A percentile compares a stretch with the other conserved stretches of the same genome.
Evolutionary conservation across 2,113 vertebrate species (phyloP).

Genomic region (Ailurus styani): DNA sequence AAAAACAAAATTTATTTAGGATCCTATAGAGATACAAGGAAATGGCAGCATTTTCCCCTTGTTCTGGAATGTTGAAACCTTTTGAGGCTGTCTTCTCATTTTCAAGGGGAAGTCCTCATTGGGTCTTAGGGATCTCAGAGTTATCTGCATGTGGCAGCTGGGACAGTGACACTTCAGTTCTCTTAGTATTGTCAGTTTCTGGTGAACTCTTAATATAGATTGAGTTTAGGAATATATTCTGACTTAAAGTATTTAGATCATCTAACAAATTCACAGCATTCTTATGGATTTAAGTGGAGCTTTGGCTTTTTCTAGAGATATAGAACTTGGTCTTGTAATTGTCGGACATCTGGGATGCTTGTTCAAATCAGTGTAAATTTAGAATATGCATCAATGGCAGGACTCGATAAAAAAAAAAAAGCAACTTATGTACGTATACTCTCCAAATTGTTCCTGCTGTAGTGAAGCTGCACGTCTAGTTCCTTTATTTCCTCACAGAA

Average conservation of each 20-base stretch:
- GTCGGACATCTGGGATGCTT: slow-evolving; percentile 37
- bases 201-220: background rate
- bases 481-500: slow-evolving; percentile 46
- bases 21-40: too few relatives aligned
- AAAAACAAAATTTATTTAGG: background rate
- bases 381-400: slow-evolving; percentile 43
- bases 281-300: background rate
- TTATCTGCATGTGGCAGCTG: background rate
- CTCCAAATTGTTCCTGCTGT: background rate
- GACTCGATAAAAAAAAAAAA: slow-evolving; percentile 46
- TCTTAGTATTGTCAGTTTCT: background rate
- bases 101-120: background rate
- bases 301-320: slow-evolving; percentile 6
- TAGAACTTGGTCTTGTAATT: slow-evolving; percentile 48
- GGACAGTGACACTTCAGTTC: background rate
- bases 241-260: background rate
- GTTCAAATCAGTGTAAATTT: slow-evolving; percentile 60
- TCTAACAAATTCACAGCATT: background rate
- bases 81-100: background rate
- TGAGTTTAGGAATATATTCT: background rate
- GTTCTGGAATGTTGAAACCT: background rate
- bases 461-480: background rate
- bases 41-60: background rate
- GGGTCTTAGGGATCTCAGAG: background rate
- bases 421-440: background rate